phyloP scores from a whole-genome alignment of 2,797 vertebrate species.

The Apogon talboti region DNA sequence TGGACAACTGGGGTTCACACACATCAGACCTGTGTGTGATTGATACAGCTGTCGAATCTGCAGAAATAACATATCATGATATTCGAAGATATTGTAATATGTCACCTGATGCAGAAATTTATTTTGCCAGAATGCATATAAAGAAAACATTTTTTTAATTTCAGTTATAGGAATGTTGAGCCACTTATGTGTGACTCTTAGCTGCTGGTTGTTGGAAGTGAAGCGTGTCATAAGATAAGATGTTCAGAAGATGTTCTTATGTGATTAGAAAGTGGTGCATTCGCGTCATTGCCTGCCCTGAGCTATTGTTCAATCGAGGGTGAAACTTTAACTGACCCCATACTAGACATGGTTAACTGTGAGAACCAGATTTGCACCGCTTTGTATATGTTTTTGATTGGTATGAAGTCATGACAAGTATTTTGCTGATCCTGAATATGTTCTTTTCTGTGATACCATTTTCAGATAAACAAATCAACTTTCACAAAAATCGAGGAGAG shows the following conservation, averaged over 20 bases:
- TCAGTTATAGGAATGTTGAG: background rate
- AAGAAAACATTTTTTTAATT: background rate
- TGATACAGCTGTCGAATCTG: background rate
- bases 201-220: background rate
- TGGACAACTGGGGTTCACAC: background rate
- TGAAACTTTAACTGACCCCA: background rate
- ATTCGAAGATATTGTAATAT: no score
- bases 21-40: constrained; percentile 19
- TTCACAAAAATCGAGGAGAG: constrained; percentile 93
- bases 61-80: no score
- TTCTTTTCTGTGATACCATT: constrained; percentile 6
- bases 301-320: constrained; percentile 2
- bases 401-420: background rate
- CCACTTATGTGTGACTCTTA: background rate
- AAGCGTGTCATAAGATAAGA: constrained; percentile 12
- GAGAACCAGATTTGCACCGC: no score
- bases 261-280: constrained; percentile 34
- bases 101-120: no score
- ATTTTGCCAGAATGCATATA: background rate
- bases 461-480: constrained; percentile 88
- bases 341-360: no score
- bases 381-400: background rate
- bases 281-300: constrained; percentile 11
- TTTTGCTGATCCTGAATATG: no score
- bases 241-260: constrained; percentile 25